Evolutionary conservation across 2,113 vertebrate genomes (phyloP), one percentile per base, ranked within the genome.

Genomic region (Meles meles): DNA sequence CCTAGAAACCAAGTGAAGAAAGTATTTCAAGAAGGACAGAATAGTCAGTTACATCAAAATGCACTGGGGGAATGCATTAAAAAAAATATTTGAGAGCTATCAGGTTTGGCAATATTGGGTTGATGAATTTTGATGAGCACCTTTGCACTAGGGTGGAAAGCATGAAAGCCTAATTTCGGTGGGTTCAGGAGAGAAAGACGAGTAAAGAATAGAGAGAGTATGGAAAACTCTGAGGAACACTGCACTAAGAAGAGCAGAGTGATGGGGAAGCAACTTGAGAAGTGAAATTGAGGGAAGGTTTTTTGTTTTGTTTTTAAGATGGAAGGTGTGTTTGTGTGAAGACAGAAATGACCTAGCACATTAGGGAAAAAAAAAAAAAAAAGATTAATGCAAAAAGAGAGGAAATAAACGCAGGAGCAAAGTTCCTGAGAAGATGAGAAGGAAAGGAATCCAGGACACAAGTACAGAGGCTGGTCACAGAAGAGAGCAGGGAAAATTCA

Each of bases 1-100:
- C 82, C 42, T 37, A 93, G 79, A 93, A 95, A 94, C 55, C 61
- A 96, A 83, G 25, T 42, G 27, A 84, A 93, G 31, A 72, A 83
- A 80, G 5, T 84, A 74, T 80, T 93, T 84, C 71, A 96, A 71
- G 61, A 47, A 84, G 47, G 27, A 59, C 23, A 6, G 25, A 90
- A 85, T 25, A 84, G n/a, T 84, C 29, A 83, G 39, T 69, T 57
- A 80, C 5, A 93, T 67, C 23, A 85, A 90, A 83, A 91, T 69
- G 25, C 42, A 63, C 31, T 14, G 4, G 27, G 23, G 23, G 34
- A 79, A 79, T 90, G 27, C 67, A 21, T 37, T 55, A 55, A 83
- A 80, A 83, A 49, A 67, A 77, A 81, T 37, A 65, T 42, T 72
- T 93, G 71, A 89, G 44, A 80, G 55, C 17, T 87, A 87, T 87